Evolutionary conservation across 2,113 vertebrate genomes (phyloP).

Genomic region (Notothenia coriiceps): DNA sequence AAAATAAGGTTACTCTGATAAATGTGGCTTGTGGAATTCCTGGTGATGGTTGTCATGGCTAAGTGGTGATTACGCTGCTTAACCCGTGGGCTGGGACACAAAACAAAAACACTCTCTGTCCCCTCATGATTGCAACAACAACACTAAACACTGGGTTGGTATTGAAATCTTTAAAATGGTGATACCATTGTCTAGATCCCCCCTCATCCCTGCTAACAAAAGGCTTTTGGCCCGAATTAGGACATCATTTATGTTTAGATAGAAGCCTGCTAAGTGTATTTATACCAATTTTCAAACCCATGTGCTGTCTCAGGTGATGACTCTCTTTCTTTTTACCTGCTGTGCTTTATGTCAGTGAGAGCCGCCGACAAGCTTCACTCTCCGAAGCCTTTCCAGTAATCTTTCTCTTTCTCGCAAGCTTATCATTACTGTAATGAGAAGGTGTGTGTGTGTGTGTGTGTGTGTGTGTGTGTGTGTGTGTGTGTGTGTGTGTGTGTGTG

Average conservation of each 20-base stretch:
- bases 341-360: conserved; percentile 72
- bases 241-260: conserved; percentile 50
- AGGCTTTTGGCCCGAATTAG: conserved; percentile 34
- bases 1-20: conserved; percentile 37
- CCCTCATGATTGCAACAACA: conserved; percentile 38
- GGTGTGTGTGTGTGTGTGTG: conserved; percentile 69
- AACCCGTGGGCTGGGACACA: conserved; percentile 38
- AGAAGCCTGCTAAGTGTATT: conserved; percentile 58
- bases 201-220: conserved; percentile 34
- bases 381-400: conserved; percentile 80
- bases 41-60: not conserved
- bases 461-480: conserved; percentile 43
- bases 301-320: conserved; percentile 37
- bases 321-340: conserved; percentile 60
- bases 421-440: conserved; percentile 86
- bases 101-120: conserved; percentile 44
- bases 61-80: conserved; percentile 30
- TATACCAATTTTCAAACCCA: conserved; percentile 47
- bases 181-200: conserved; percentile 12
- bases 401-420: conserved; percentile 65
- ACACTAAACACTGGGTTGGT: conserved; percentile 15
- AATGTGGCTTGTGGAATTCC: conserved; percentile 55
- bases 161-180: conserved; percentile 30
- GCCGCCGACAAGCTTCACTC: conserved; percentile 78
- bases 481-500: conserved; percentile 23